Conservation (phyloP, 1,140 invertebrate genomes). For the Hycleus cichorii region DNA sequence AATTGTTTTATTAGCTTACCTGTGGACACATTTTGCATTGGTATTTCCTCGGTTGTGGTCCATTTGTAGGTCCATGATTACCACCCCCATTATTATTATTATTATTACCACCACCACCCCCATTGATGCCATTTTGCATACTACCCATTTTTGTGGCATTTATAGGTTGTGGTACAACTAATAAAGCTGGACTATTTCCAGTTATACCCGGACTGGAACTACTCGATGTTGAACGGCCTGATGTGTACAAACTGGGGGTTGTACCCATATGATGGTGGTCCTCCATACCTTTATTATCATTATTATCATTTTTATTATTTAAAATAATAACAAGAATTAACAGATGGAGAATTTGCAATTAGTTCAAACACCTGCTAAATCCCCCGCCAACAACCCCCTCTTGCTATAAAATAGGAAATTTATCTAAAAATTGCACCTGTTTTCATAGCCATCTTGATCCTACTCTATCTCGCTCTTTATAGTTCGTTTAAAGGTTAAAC, state of each 20-base stretch:
- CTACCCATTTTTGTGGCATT: slow-evolving; percentile 65
- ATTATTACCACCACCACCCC: no score
- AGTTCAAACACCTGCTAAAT: no score
- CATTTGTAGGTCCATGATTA: slow-evolving; percentile 4
- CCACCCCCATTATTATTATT: no score
- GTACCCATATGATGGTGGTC: slow-evolving; percentile 34
- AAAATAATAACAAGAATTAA: no score
- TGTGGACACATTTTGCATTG: slow-evolving; percentile 98
- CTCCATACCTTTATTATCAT: slow-evolving; percentile 30
- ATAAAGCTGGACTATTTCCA: slow-evolving; percentile 50
- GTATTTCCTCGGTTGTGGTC: slow-evolving; percentile 66
- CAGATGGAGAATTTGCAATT: no score
- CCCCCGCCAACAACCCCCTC: no score
- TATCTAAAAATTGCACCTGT: no score
- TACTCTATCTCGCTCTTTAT: no score
- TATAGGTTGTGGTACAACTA: slow-evolving; percentile 88
- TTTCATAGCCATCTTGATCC: no score
- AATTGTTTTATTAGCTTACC: slow-evolving; percentile 55
- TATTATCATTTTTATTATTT: no score
- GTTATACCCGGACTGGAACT: slow-evolving; percentile 46
- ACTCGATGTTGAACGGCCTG: slow-evolving; percentile 39
- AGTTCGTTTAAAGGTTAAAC: no score
- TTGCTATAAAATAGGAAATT: no score
- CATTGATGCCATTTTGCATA: slow-evolving; percentile 45
- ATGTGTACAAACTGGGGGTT: slow-evolving; percentile 35